These are phyloP conservation scores for Drosophila phalerata DNA, from an alignment of 2,888 invertebrate genomes.

Conservation along the genomic window DNA sequence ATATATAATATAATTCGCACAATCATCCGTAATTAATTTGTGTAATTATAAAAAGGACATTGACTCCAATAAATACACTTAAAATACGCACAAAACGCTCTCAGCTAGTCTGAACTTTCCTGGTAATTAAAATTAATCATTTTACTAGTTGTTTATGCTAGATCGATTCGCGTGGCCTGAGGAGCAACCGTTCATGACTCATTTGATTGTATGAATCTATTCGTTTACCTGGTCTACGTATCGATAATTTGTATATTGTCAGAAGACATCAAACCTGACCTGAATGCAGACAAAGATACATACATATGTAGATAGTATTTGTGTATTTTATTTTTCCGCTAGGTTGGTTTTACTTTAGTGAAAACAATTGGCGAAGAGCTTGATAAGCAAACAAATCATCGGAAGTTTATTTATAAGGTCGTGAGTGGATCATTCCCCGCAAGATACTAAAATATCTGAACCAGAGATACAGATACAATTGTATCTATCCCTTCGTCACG, in stretches of 20 bases:
- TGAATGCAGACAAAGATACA: conserved; percentile 14
- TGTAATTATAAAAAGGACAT: background rate
- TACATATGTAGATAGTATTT: conserved; percentile 23
- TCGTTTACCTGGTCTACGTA: conserved; percentile 34
- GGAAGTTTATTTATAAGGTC: conserved; percentile 32
- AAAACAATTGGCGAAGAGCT: conserved; percentile 65
- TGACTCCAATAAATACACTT: background rate
- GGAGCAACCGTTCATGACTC: conserved; percentile 38
- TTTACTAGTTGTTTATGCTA: conserved; percentile 52
- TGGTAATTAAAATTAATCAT: conserved; percentile 50
- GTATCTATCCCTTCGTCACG: conserved; percentile 23
- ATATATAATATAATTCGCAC: background rate
- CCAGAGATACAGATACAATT: background rate
- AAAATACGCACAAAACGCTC: background rate
- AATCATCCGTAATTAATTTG: background rate
- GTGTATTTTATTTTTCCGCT: conserved; percentile 49
- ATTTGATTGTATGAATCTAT: conserved; percentile 26
- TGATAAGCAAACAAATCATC: conserved; percentile 66
- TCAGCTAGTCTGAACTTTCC: background rate
- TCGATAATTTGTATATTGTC: conserved; percentile 41
- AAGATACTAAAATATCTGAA: conserved; percentile 3
- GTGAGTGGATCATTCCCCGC: conserved; percentile 19
- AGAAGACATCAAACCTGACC: conserved; percentile 38
- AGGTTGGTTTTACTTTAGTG: conserved; percentile 39
- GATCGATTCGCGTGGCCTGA: conserved; percentile 8